These are phyloP conservation scores for Diplodus sargus DNA, from an alignment of 2,797 vertebrate genomes.

Conservation along the genomic window DNA sequence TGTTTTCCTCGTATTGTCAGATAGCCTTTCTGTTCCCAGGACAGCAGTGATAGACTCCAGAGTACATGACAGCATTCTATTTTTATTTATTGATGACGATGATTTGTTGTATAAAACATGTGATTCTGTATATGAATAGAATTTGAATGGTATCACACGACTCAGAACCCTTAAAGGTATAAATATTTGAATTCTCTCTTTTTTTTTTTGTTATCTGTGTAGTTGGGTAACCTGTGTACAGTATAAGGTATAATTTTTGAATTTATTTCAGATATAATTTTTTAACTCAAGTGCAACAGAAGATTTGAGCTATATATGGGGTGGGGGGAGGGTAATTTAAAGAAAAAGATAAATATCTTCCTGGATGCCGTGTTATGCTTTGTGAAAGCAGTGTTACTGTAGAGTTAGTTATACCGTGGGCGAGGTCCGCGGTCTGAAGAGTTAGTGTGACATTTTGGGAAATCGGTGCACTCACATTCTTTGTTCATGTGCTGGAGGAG, in stretches of 20 bases:
- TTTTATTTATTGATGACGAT: conserved; percentile 89
- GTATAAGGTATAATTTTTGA: conserved; percentile 87
- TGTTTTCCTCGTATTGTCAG: conserved; percentile 87
- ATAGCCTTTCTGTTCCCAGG: conserved; percentile 84
- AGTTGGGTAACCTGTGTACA: conserved; percentile 90
- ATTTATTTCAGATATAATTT: conserved; percentile 90
- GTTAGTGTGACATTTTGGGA: conserved; percentile 42
- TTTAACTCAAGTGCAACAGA: conserved; percentile 87
- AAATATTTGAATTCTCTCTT: conserved; percentile 82
- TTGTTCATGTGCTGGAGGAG: neutral
- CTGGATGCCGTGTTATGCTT: conserved; percentile 84
- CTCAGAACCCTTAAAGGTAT: conserved; percentile 84
- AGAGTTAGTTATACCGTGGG: conserved; percentile 73
- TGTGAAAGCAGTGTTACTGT: conserved; percentile 85
- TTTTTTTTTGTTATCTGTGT: conserved; percentile 88
- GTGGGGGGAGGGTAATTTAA: conserved; percentile 74
- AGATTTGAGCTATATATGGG: conserved; percentile 85
- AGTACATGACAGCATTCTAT: conserved; percentile 87
- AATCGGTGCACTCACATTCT: neutral
- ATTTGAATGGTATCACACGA: conserved; percentile 84
- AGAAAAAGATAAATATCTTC: conserved; percentile 79
- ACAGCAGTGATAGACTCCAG: conserved; percentile 85
- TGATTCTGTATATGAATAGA: conserved; percentile 88
- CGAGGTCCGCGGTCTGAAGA: conserved; percentile 48
- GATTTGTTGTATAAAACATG: conserved; percentile 86